Base-by-base conservation (phyloP, 2,797 vertebrate genomes). In the Sebastes nivosus region DNA sequence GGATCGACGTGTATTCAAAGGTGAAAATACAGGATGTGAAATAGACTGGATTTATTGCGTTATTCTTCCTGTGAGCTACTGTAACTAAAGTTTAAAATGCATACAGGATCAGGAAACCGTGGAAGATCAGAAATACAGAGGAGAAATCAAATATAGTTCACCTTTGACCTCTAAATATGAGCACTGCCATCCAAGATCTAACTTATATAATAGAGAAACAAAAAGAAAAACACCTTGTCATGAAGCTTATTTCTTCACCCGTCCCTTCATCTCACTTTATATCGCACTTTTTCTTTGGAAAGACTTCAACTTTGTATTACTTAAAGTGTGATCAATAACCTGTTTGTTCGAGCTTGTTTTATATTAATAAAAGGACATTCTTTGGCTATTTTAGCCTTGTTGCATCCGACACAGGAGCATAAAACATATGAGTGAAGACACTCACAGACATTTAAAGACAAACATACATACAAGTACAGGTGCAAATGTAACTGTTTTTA, bases 1-100 rank as follows among this genome's bases (percentile, higher is more conserved):
- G 27, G 38, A 66, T 60, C 25, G 1, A 52, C 10, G 2, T 13
- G 59, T 34, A 73, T 60, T 73, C 67, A 79, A 82, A 87, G 78
- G 84, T 84, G 68, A 79, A 87, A 84, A 80, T 81, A 82, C 77
- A 85, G 85, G 83, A 84, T 80, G 77, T 77, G 78, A 87, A 90
- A 89, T 83, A 71, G 63, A 77, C 42, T 77, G 82, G 72, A 89
- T 87, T 77, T 85, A 88, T 90, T 88, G 74, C 71, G 78, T 79
- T 18, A 52, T 59, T 77, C 81, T 86, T 89, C 77, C 82, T 87
- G 77, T 27, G 3, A 82, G 54, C 46, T 67, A 54, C 73, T 67
- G 66, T 6, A 30, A 61, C 72, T 74, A 69, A 69, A 68, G 30
- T 61, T 80, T 30, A 50, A 83, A 83, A 71, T 18, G 16, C 2